Conservation (phyloP, 2,888 invertebrate genomes). For the Sinohyriopsis cumingii region DNA sequence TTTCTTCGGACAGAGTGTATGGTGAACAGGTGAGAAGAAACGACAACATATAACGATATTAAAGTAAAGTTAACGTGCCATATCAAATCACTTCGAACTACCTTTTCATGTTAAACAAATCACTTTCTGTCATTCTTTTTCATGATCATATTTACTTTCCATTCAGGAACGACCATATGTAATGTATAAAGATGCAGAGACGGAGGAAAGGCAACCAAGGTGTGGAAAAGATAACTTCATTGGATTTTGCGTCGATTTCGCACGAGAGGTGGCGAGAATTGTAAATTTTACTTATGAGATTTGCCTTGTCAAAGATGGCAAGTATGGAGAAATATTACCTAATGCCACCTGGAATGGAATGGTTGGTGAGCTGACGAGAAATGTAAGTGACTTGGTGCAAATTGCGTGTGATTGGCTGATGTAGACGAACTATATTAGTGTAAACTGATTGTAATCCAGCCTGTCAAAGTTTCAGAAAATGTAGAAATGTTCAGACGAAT, state of each 20-base stretch:
- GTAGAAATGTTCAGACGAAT: too few species aligned
- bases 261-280: slow-evolving; percentile 65
- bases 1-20: slow-evolving; percentile 54
- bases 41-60: slow-evolving; percentile 47
- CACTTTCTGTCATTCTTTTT: slow-evolving; percentile 1
- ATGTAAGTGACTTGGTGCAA: slow-evolving; percentile 49
- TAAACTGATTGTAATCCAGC: too few species aligned
- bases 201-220: slow-evolving; percentile 10
- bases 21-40: slow-evolving; percentile 30
- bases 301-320: slow-evolving; percentile 57
- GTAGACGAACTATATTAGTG: too few species aligned
- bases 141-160: slow-evolving; percentile 2
- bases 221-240: slow-evolving; percentile 84
- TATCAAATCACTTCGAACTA: slow-evolving; percentile 35
- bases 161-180: slow-evolving; percentile 64
- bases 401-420: slow-evolving; percentile 5
- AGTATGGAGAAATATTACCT: slow-evolving; percentile 53
- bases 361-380: slow-evolving; percentile 68
- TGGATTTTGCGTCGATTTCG: slow-evolving; percentile 73
- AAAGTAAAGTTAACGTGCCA: slow-evolving; percentile 64
- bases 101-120: not conserved
- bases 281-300: slow-evolving; percentile 71
- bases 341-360: slow-evolving; percentile 70
- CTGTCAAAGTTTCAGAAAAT: too few species aligned
- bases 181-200: slow-evolving; percentile 46